Conservation (phyloP, 2,888 invertebrate species). For the Petrophora chlorosata region DNA sequence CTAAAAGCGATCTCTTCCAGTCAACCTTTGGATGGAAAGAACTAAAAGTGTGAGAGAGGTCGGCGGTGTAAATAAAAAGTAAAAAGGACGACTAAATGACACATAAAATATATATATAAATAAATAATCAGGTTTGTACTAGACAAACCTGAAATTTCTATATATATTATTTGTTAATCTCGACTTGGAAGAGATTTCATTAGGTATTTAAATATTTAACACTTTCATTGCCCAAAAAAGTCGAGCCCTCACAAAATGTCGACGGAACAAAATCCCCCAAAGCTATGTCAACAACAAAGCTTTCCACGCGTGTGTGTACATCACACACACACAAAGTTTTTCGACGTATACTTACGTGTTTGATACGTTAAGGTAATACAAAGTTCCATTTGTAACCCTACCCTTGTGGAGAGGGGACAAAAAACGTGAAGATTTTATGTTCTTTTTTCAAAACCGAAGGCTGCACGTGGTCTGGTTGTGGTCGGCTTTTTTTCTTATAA, state of each 20-base stretch:
- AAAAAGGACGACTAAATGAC: too few relatives aligned
- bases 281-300: constrained; percentile 48
- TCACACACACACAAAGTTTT: constrained; percentile 34
- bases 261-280: constrained; percentile 37
- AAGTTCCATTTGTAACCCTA: constrained; percentile 79
- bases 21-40: too few relatives aligned
- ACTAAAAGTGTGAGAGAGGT: too few relatives aligned
- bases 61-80: too few relatives aligned
- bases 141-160: neutral
- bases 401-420: constrained; percentile 67
- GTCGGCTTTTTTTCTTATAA: constrained; percentile 70
- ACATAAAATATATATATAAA: too few relatives aligned
- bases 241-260: constrained; percentile 30
- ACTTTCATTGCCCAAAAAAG: constrained; percentile 16
- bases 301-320: constrained; percentile 55
- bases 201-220: constrained; percentile 2
- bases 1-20: too few relatives aligned
- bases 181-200: neutral
- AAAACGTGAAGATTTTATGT: constrained; percentile 67
- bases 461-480: constrained; percentile 82
- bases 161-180: neutral
- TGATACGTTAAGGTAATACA: constrained; percentile 59
- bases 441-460: constrained; percentile 64
- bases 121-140: too few relatives aligned
- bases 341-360: constrained; percentile 28